Base-by-base conservation (phyloP, 1,140 invertebrate species). In the Megathymus violae region DNA sequence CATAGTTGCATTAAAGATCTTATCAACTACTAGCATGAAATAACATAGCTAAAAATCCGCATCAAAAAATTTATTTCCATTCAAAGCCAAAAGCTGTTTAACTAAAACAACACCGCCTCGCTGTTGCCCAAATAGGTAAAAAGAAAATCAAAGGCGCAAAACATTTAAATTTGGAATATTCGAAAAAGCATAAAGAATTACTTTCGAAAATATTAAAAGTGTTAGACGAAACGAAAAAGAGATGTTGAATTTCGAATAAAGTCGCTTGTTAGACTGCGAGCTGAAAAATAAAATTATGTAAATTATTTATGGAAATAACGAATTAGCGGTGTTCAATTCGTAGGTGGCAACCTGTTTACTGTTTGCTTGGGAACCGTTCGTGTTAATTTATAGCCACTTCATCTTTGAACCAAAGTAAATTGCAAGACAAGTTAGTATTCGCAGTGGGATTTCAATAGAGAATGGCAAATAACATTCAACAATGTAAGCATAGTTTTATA, bases 111-210 rank as follows among this genome's bases (percentile, higher is more conserved):
- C n/a, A n/a, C n/a, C 19, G 19, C 19, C 19, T 22, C 5, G 19
- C 19, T 22, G 19, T 22, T 3, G 5, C 5, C 19, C 5, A 9
- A 31, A 31, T 1, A 31, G 7, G 7, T 4, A 31, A 31, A 31
- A 31, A 31, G 27, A 7, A 31, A 31, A 31, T 31, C 3, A 31
- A 31, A 31, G 27, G 27, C 27, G 27, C 27, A 6, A 31, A 31
- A 3, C 7, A 31, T 31, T 31, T 31, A 31, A 31, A 36, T n/a
- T 36, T n/a, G 10, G 34, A 36, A 36, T 36, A 36, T 36, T 36
- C 34, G 34, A 36, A 36, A 36, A 36, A n/a, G 34, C n/a, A 36
- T 36, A 36, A 36, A 36, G 34, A 36, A 36, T 36, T 1, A 36
- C 9, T 31, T 11, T 36, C 34, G n/a, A 36, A 36, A 36, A 36